phyloP scores from a whole-genome alignment of 2,888 invertebrate species.

The Cataglyphis rosenhaueri region DNA sequence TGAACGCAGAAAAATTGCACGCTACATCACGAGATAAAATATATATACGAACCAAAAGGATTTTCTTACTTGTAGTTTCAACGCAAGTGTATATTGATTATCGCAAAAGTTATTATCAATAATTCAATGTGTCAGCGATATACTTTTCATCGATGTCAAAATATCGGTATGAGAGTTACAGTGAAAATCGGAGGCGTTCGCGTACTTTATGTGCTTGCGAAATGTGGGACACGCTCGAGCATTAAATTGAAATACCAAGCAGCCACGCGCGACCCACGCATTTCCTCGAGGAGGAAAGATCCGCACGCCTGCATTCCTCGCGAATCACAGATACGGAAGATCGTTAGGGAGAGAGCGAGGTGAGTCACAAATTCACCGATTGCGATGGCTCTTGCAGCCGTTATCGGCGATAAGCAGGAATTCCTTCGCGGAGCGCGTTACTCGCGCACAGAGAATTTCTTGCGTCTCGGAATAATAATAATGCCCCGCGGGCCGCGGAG shows the following conservation, averaged over 20 bases:
- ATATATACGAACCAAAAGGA: background rate
- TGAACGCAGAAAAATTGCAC: background rate
- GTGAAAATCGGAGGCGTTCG: too few species aligned
- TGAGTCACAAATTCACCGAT: conserved; percentile 49
- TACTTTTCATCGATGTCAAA: background rate
- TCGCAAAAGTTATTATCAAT: background rate
- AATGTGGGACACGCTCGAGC: conserved; percentile 6
- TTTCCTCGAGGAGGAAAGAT: background rate
- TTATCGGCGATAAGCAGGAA: conserved; percentile 54
- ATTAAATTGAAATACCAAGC: conserved; percentile 32
- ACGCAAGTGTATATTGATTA: background rate
- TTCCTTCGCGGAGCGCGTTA: conserved; percentile 24
- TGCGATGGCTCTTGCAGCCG: conserved; percentile 40
- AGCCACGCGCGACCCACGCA: conserved; percentile 6
- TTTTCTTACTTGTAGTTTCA: background rate
- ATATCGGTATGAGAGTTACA: background rate
- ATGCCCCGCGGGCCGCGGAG: conserved; percentile 81
- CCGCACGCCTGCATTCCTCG: conserved; percentile 3
- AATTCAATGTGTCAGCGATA: conserved; percentile 3
- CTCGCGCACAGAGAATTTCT: conserved; percentile 46
- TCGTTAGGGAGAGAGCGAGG: conserved; percentile 43
- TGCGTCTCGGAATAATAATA: conserved; percentile 77
- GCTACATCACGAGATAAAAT: background rate
- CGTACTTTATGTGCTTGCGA: background rate
- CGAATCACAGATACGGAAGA: conserved; percentile 29